Base-by-base conservation (phyloP, 2,113 vertebrate species). In the Hippocampus zosterae region DNA sequence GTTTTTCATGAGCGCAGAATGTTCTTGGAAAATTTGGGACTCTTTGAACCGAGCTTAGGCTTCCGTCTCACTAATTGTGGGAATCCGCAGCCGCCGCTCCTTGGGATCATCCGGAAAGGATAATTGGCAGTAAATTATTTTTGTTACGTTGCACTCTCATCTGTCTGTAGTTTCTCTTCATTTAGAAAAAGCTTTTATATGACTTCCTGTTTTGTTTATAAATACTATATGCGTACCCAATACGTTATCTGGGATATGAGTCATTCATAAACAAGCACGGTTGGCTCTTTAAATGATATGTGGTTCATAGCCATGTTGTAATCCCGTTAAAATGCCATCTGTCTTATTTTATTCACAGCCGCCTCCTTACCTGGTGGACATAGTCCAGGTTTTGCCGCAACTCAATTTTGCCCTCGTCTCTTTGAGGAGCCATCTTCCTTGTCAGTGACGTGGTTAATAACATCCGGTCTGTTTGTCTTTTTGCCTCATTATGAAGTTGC, bases 381-480 rank as follows among this genome's bases (percentile, higher is more conserved):
- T 44, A 71, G 65, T 77, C 80, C 80, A 86, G 78, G 78, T 77
- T 77, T 69, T 66, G 62, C 18, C 25, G 33, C 65, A 78, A 83
- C 69, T 70, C 55, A 71, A 63, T 86, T 77, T 72, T 16, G 25
- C 55, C 37, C 25, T 8, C 21, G 8, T 77, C 65, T 46, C 40
- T 40, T 42, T 61, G 15, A 52, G 52, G 66, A 55, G 33, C 59
- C 33, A 11, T 55, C 46, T 37, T 53, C 42, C 69, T 80, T 52
- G 50, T 82, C 84, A 72, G 69, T 71, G 63, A 65, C 55, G 52
- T 29, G 33, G 57, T 44, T 42, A 55, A 50, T 73, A 71, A 70
- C 60, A 67, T 71, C 16, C 0, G 8, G 40, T 52, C 16, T 37
- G 62, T 65, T 66, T 75, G 23, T 62, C 1, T 27, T 69, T 41